Base-by-base conservation (phyloP, 1,140 invertebrate species). In the Pachypeltis micranthus region DNA sequence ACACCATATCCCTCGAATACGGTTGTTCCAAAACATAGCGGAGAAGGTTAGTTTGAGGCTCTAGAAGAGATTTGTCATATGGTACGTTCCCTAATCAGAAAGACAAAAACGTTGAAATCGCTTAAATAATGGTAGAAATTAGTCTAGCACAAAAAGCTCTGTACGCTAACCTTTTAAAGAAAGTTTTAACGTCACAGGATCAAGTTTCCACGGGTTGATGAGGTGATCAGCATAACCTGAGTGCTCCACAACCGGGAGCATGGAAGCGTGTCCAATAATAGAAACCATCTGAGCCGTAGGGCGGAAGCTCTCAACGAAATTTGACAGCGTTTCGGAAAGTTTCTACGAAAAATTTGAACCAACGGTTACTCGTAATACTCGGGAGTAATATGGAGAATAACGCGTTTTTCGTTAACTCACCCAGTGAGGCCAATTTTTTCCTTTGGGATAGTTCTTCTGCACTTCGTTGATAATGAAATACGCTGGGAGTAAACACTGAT, bases 401-500 rank as follows among this genome's bases (percentile, higher is more conserved):
- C n/a, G n/a, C n/a, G n/a, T n/a, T n/a, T n/a, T n/a, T n/a, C n/a
- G 21, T 59, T 26, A 29, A 29, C 24, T 27, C 26, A 90, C 88
- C 93, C 93, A 96, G 76, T 96, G 93, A 29, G 91, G 91, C 82
- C 87, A 90, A 61, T 81, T 81, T 69, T 80, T 83, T 70, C 87
- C 85, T 69, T 92, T 85, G 34, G 88, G 85, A 75, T 87, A 91
- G 24, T 27, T 59, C 76, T 96, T 91, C 59, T 90, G 84, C 68
- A 98, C 86, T 78, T 97, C 93, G 76, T 93, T 96, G 0, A 95
- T 87, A 65, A 96, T 90, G 67, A 98, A 90, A 74, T 96, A 96
- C 21, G 88, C 90, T 14, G 95, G 95, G 44, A 97, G 75, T 10
- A 98, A 76, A 71, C 91, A 94, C 2, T 88, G 86, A 77, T 94